Evolutionary conservation across 1,140 invertebrate genomes (phyloP), one percentile per base, ranked within the genome.

Genomic region (Heliconius hermathena): DNA sequence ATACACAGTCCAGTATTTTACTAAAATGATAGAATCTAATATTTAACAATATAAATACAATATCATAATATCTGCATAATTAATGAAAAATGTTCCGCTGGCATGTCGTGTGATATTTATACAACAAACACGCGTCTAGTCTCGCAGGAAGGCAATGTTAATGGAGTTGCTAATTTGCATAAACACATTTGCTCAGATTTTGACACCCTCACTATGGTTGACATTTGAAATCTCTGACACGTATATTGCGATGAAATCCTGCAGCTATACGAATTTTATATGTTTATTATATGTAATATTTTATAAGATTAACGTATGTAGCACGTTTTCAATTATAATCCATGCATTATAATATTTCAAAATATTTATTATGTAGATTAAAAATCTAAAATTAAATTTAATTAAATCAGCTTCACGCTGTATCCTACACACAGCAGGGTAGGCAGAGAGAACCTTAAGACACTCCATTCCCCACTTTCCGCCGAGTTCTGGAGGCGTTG

Each of bases 101-200:
- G 49, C 79, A 80, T 73, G 78, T 81, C 81, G 83, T 89, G 82
- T 82, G 77, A 87, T 89, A 90, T 87, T 90, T 89, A 88, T 85
- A 85, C 83, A 84, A 90, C 81, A 88, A 89, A 88, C 87, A 87
- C 81, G 84, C 82, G 83, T 79, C 81, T 77, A 84, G 83, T 80
- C 79, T 80, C 78, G 74, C 74, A 80, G 75, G 72, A 88, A 87
- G 82, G 85, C 88, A 78, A 84, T 88, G 90, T 91, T 92, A 93
- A 94, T 93, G 89, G 89, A 89, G 89, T 90, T 87, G 85, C 84
- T 88, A 90, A 94, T 93, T 94, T 92, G 84, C 92, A 94, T 94
- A 93, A 93, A 93, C 89, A 94, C 87, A 92, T 94, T 93, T 90
- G 87, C 92, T 92, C 84, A 89, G 87, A 92, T 91, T 93, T 92